Percentiles rank a stretch among this genome's conserved stretches.
Conservation (phyloP, 2,113 vertebrate species). For the Gnathonemus longibarbis region DNA sequence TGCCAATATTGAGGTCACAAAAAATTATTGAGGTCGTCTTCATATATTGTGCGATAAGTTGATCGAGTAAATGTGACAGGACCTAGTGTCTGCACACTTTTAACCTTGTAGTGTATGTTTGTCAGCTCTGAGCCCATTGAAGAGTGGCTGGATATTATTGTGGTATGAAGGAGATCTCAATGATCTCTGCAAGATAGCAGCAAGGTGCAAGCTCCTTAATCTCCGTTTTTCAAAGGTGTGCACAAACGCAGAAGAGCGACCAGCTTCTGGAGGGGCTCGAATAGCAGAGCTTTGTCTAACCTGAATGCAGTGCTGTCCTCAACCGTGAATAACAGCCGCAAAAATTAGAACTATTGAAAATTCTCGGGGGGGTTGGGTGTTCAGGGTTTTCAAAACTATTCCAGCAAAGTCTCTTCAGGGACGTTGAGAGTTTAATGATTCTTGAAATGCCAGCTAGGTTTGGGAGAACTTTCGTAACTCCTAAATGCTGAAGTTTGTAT, state of each 20-base stretch:
- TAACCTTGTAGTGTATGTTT: too few species aligned
- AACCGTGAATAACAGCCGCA: neutral
- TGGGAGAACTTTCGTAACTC: neutral
- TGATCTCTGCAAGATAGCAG: neutral
- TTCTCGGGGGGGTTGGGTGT: neutral
- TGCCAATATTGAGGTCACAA: too few species aligned
- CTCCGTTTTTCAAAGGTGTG: neutral
- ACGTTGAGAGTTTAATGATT: neutral
- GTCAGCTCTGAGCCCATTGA: too few species aligned
- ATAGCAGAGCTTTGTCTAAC: neutral
- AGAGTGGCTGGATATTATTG: too few species aligned
- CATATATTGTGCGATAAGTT: too few species aligned
- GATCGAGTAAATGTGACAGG: too few species aligned
- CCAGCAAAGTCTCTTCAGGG: neutral
- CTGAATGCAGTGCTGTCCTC: neutral
- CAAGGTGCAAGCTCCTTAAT: neutral
- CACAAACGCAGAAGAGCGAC: neutral
- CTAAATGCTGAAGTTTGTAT: neutral
- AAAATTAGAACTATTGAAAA: neutral
- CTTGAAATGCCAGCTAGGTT: neutral
- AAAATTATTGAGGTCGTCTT: too few species aligned
- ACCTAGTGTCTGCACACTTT: too few species aligned
- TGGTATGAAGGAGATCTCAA: neutral
- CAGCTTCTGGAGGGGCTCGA: neutral
- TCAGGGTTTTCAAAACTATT: neutral